These are phyloP conservation scores for Agriopis aurantiaria DNA, from an alignment of 2,888 invertebrate species.

Conservation along the genomic window DNA sequence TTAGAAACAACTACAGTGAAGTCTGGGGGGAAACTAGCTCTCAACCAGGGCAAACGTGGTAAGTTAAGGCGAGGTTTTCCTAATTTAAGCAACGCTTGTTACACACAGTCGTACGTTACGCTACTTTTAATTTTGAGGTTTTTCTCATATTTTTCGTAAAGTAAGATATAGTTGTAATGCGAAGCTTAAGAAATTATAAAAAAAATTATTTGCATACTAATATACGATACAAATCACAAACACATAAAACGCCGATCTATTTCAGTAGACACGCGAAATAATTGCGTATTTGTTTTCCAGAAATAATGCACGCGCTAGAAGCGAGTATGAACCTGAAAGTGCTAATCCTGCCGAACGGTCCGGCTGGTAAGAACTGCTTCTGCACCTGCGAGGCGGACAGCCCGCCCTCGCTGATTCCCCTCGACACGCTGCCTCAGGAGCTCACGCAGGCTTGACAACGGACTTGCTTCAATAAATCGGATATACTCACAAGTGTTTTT, in stretches of 20 bases:
- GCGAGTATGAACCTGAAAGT: constrained; percentile 61
- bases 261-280: neutral
- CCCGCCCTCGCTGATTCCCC: constrained; percentile 55
- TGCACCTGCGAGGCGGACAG: constrained; percentile 62
- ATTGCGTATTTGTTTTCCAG: constrained; percentile 46
- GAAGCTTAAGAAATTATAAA: too few relatives aligned
- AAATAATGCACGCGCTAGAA: constrained; percentile 62
- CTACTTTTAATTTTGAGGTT: too few relatives aligned
- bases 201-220: too few relatives aligned
- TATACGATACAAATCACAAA: too few relatives aligned
- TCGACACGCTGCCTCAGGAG: constrained; percentile 46
- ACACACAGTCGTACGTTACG: too few relatives aligned
- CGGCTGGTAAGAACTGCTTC: constrained; percentile 62
- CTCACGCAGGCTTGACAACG: constrained; percentile 28
- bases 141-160: too few relatives aligned
- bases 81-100: too few relatives aligned
- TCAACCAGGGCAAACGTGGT: constrained; percentile 53
- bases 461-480: constrained; percentile 10
- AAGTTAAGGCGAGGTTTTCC: constrained; percentile 18
- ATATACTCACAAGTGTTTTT: neutral
- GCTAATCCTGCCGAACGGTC: constrained; percentile 61
- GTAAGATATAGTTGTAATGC: too few relatives aligned
- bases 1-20: constrained; percentile 31
- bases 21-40: constrained; percentile 54
- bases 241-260: too few relatives aligned